Conservation (phyloP, 1,140 invertebrate genomes). For the Papilio aristodemus region DNA sequence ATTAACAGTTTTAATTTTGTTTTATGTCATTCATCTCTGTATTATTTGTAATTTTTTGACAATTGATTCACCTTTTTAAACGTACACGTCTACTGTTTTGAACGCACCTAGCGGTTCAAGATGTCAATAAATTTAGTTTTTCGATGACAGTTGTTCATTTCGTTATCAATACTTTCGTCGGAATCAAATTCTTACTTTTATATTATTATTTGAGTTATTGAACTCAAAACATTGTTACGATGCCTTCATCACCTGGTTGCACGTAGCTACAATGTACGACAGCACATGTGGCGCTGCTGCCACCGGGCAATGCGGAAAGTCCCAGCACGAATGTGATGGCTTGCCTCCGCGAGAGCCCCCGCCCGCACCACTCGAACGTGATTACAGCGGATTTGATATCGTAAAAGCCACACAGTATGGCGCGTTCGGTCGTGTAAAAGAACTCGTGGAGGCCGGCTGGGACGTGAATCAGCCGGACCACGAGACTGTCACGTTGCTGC, state of each 20-base stretch:
- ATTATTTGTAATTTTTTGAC: not conserved
- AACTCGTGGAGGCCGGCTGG: conserved; percentile 93
- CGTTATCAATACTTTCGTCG: conserved; percentile 19
- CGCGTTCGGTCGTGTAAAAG: conserved; percentile 89
- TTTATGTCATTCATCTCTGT: no score
- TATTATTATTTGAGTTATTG: conserved; percentile 12
- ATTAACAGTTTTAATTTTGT: no score
- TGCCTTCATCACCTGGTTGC: conserved; percentile 30
- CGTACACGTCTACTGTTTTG: no score
- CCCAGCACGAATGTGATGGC: conserved; percentile 60
- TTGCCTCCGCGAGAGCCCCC: conserved; percentile 77
- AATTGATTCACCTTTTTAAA: not conserved
- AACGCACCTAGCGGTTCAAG: not conserved
- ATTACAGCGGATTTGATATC: conserved; percentile 94
- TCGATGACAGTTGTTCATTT: conserved; percentile 24
- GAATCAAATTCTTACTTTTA: not conserved
- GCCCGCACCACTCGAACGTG: conserved; percentile 84
- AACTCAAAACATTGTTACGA: conserved; percentile 22
- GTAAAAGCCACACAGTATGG: conserved; percentile 98
- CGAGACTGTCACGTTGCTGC: conserved; percentile 97
- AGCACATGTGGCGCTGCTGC: conserved; percentile 84
- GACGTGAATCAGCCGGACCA: conserved; percentile 94
- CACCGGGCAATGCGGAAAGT: conserved; percentile 69
- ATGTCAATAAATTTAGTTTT: conserved; percentile 30
- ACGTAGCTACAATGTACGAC: conserved; percentile 81